Conservation (phyloP, 2,888 invertebrate species). For the Horisme vitalbata region DNA sequence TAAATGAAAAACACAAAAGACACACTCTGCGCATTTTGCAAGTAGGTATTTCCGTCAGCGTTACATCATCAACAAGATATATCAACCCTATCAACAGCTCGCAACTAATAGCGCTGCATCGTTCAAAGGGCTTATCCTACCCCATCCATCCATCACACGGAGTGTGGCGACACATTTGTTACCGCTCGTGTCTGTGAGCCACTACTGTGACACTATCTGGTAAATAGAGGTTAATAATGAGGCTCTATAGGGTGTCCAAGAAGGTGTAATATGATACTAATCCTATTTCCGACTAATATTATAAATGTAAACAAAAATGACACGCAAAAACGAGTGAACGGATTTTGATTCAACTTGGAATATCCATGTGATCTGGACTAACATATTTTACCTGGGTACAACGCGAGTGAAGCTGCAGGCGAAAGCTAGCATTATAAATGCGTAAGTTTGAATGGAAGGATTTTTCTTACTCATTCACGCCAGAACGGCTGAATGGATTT, state of each 20-base stretch:
- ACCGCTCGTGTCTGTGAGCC: conserved; percentile 3
- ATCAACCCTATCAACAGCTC: conserved; percentile 1
- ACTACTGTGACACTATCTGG: conserved; percentile 10
- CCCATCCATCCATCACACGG: conserved; percentile 17
- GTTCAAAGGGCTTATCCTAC: conserved; percentile 19
- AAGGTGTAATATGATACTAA: background rate
- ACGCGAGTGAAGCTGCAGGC: no score
- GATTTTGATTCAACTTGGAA: no score
- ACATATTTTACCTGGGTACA: no score
- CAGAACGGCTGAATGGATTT: no score
- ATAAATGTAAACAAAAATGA: background rate
- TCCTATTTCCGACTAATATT: background rate
- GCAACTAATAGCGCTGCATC: conserved; percentile 17
- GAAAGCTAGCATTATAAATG: no score
- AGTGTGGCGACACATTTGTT: conserved; percentile 19
- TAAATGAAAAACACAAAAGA: no score
- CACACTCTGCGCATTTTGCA: no score
- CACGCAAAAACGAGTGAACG: no score
- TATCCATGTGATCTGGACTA: no score
- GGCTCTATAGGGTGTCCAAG: background rate
- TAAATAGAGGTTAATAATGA: conserved; percentile 19
- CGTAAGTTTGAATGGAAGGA: no score
- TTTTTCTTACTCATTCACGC: no score
- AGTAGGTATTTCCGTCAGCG: no score
- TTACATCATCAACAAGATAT: background rate